Percentiles rank a stretch among this genome's conserved stretches.
Evolutionary conservation across 2,113 vertebrate species (phyloP).

Genomic region (Geococcyx californianus): DNA sequence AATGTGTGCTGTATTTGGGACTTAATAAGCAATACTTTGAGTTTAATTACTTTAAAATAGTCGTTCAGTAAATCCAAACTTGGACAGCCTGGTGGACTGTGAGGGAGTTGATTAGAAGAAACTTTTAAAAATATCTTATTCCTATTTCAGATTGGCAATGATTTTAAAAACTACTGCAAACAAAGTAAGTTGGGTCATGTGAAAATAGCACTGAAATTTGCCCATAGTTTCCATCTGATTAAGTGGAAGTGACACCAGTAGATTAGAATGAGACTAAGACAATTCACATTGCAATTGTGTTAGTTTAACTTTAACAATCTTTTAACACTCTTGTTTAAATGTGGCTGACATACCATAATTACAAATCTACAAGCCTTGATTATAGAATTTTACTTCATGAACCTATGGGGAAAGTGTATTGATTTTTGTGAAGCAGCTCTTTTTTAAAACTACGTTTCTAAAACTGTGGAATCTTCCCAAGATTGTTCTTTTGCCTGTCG

Average conservation of each 20-base stretch:
- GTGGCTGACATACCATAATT: constrained; percentile 89
- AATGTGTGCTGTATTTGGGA: background rate
- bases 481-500: constrained; percentile 42
- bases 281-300: constrained; percentile 95
- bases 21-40: background rate
- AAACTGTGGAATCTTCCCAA: constrained; percentile 59
- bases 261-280: constrained; percentile 96
- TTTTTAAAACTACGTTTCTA: constrained; percentile 64
- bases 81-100: background rate
- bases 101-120: constrained; percentile 1
- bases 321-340: constrained; percentile 94
- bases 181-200: constrained; percentile 79
- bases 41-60: constrained; percentile 14
- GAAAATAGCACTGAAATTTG: constrained; percentile 84
- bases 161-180: constrained; percentile 75
- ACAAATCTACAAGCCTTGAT: constrained; percentile 87
- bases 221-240: constrained; percentile 82
- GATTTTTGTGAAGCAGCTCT: constrained; percentile 73
- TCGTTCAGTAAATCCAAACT: constrained; percentile 20
- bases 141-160: constrained; percentile 65
- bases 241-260: constrained; percentile 94
- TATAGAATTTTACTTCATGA: constrained; percentile 86
- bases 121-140: constrained; percentile 37
- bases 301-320: constrained; percentile 90
- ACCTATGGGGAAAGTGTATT: constrained; percentile 81